phyloP scores from a whole-genome alignment of 1,140 invertebrate species.

The Magallana gigas region DNA sequence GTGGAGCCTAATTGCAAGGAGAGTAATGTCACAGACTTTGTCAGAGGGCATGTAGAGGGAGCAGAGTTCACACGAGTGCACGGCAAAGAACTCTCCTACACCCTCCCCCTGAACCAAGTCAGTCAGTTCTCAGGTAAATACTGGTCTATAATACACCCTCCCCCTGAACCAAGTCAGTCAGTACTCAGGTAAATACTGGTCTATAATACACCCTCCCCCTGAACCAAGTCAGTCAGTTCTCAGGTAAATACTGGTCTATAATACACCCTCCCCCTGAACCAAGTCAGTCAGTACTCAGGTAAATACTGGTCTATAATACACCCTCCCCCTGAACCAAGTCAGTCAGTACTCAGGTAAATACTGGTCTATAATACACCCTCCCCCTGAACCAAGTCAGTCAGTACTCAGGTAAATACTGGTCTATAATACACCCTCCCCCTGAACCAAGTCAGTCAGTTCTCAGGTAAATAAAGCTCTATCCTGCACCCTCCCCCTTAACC shows the following conservation, averaged over 20 bases:
- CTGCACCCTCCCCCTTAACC: slow-evolving; percentile 65
- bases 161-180: slow-evolving; percentile 64
- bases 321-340: slow-evolving; percentile 66
- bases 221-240: slow-evolving; percentile 64
- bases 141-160: slow-evolving; percentile 61
- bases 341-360: slow-evolving; percentile 67
- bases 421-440: slow-evolving; percentile 68
- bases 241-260: slow-evolving; percentile 61
- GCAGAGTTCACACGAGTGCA: slow-evolving; percentile 62
- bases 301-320: slow-evolving; percentile 57
- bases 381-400: slow-evolving; percentile 64
- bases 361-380: slow-evolving; percentile 61
- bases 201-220: slow-evolving; percentile 68
- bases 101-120: slow-evolving; percentile 66
- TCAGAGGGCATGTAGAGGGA: slow-evolving; percentile 56
- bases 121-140: slow-evolving; percentile 67
- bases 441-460: slow-evolving; percentile 64
- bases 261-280: slow-evolving; percentile 65
- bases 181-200: slow-evolving; percentile 64
- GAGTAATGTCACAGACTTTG: slow-evolving; percentile 57
- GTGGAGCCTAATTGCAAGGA: slow-evolving; percentile 59
- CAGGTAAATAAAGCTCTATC: slow-evolving; percentile 61
- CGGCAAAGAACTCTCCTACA: slow-evolving; percentile 70
- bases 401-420: slow-evolving; percentile 63
- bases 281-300: slow-evolving; percentile 70